A percentile compares a stretch with the other conserved stretches of the same genome.
Conservation (phyloP, 2,888 invertebrate species). For the Apomyelois bistriatella region DNA sequence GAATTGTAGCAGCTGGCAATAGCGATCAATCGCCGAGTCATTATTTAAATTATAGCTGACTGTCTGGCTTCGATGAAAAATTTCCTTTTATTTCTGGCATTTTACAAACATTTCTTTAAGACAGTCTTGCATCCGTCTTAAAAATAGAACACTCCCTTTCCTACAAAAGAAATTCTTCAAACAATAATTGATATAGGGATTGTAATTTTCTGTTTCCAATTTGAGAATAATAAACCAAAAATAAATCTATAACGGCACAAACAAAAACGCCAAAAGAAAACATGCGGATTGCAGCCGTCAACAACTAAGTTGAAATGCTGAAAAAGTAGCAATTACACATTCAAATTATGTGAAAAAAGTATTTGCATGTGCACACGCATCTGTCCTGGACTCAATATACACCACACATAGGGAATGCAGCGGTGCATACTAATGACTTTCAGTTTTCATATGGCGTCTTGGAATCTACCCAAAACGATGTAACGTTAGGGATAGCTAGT, state of each 20-base stretch:
- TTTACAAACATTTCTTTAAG: too few species aligned
- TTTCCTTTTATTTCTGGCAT: too few species aligned
- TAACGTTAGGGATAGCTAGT: constrained; percentile 7
- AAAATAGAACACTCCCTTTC: too few species aligned
- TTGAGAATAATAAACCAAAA: too few species aligned
- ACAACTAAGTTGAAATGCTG: neutral
- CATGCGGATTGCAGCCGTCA: neutral
- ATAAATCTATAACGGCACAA: neutral
- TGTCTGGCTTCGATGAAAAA: too few species aligned
- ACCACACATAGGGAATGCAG: constrained; percentile 33
- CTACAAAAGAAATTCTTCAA: too few species aligned
- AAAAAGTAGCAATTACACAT: neutral
- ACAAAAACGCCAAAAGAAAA: neutral
- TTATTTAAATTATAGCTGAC: neutral
- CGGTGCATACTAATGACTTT: constrained; percentile 41
- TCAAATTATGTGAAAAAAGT: neutral
- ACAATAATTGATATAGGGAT: too few species aligned
- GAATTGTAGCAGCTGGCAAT: neutral
- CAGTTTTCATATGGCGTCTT: constrained; percentile 65
- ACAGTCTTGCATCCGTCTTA: too few species aligned
- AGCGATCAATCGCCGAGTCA: neutral
- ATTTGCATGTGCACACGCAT: constrained; percentile 13
- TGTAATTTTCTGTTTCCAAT: too few species aligned
- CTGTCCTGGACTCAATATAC: constrained; percentile 50
- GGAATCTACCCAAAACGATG: constrained; percentile 52